These are phyloP conservation scores for Coptodon bakossiorum DNA, from an alignment of 2,113 vertebrate species.

Conservation along the genomic window DNA sequence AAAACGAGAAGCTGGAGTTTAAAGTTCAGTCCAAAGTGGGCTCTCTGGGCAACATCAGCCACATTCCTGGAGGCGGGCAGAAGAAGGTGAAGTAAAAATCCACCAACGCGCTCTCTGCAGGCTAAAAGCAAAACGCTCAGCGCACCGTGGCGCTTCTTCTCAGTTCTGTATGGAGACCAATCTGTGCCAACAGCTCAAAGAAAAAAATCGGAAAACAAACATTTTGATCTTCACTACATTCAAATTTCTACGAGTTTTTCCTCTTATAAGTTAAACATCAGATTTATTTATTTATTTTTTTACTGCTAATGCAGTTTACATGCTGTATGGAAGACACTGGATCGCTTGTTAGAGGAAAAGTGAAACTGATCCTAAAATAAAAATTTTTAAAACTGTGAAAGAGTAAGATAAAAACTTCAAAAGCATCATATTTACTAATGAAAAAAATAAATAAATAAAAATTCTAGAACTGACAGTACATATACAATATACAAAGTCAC, in stretches of 20 bases:
- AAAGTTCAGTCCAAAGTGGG: slow-evolving; percentile 93
- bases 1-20: slow-evolving; percentile 95
- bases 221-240: accelerated
- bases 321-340: not conserved
- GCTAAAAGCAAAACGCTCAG: not conserved
- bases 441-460: accelerated
- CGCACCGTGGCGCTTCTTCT: too few species aligned
- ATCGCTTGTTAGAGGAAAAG: accelerated
- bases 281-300: accelerated
- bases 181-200: not conserved
- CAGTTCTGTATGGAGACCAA: accelerated
- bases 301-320: not conserved
- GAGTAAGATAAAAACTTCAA: not conserved
- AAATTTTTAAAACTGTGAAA: not conserved
- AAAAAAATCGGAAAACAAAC: accelerated
- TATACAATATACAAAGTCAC: not conserved
- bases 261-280: accelerated
- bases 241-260: accelerated
- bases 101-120: not conserved
- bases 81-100: slow-evolving; percentile 74
- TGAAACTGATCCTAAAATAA: accelerated
- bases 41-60: slow-evolving; percentile 91
- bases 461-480: not conserved
- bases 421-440: not conserved
- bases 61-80: slow-evolving; percentile 88